phyloP scores from a whole-genome alignment of 2,797 vertebrate genomes.

The Oryzias sinensis region DNA sequence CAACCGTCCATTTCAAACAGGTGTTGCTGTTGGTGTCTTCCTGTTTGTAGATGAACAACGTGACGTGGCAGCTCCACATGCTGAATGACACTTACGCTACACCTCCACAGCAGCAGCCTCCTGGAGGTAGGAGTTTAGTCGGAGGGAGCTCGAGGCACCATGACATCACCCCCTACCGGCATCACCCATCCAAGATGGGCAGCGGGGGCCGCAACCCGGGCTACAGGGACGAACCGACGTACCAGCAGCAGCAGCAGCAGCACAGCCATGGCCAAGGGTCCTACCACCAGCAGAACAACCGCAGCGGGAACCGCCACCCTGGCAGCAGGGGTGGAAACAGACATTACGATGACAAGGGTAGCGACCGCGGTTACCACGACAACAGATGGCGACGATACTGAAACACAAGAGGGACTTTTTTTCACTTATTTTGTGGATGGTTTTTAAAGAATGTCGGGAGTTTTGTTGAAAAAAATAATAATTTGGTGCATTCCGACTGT shows the following conservation, averaged over 20 bases:
- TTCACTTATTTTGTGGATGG: constrained; percentile 27
- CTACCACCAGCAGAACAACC: constrained; percentile 55
- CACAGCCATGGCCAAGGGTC: constrained; percentile 36
- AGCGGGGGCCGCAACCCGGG: constrained; percentile 71
- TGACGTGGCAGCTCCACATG: constrained; percentile 80
- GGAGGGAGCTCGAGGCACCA: constrained; percentile 57
- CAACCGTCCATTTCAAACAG: background rate
- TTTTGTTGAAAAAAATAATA: constrained; percentile 29
- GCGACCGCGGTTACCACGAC: constrained; percentile 77
- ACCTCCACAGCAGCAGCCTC: constrained; percentile 42
- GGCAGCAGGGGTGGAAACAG: constrained; percentile 71
- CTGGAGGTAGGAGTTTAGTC: constrained; percentile 14
- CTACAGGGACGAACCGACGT: constrained; percentile 58
- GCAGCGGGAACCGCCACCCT: constrained; percentile 70
- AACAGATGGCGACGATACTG: constrained; percentile 79
- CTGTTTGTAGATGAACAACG: constrained; percentile 79
- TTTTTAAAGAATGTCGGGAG: constrained; percentile 15
- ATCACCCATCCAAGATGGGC: constrained; percentile 73
- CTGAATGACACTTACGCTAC: constrained; percentile 48
- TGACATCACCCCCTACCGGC: constrained; percentile 47
- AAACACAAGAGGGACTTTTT: constrained; percentile 46
- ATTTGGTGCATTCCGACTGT: constrained; percentile 60
- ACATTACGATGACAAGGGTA: constrained; percentile 76
- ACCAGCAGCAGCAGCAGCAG: constrained; percentile 75
- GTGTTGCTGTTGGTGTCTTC: background rate